Base-by-base conservation (phyloP, 2,888 invertebrate species). In the Phoenoteleia sp. region DNA sequence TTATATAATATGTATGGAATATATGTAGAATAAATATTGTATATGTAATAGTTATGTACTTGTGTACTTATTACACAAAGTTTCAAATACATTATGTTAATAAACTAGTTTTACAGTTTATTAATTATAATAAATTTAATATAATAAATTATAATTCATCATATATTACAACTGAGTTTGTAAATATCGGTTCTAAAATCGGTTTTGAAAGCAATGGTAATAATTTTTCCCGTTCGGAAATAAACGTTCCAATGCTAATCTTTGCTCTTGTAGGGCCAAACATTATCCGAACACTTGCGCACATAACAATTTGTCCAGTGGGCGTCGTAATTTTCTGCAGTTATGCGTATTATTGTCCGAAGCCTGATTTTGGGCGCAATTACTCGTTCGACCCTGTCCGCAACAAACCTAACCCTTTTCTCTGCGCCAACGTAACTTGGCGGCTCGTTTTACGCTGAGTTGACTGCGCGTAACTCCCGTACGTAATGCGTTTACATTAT, bases 291-390 rank as follows among this genome's bases (percentile, higher is more conserved):
- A 54, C 81, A 66, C 64, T 72, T 76, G 74, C 66, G 66, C 77
- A 71, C 60, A 71, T 74, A 79, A 84, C 83, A 76, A 84, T 86
- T 86, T 75, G 79, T 71, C 84, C 86, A 56, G 58, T 60, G 81
- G 81, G 79, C 80, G 76, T 81, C 81, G 90, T 92, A 92, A 92
- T 92, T 92, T 92, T 89, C 92, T 90, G 91, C 91, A 92, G 91
- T 92, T 92, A 92, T 91, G 89, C 92, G 89, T 89, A 91, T 91
- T 92, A 90, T 88, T 89, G 86, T 88, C 84, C 84, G 54, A 75
- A 67, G 76, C 56, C 56, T 74, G 86, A 84, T 86, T 84, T 71
- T 33, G 56, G 19, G 39, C 66, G 67, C 69, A 54, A 77, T 83
- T 75, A 71, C 76, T 64, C 75, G 29, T 62, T 56, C 72, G 60